Conservation (phyloP, 2,888 invertebrate genomes). For the Athalia rosae region DNA sequence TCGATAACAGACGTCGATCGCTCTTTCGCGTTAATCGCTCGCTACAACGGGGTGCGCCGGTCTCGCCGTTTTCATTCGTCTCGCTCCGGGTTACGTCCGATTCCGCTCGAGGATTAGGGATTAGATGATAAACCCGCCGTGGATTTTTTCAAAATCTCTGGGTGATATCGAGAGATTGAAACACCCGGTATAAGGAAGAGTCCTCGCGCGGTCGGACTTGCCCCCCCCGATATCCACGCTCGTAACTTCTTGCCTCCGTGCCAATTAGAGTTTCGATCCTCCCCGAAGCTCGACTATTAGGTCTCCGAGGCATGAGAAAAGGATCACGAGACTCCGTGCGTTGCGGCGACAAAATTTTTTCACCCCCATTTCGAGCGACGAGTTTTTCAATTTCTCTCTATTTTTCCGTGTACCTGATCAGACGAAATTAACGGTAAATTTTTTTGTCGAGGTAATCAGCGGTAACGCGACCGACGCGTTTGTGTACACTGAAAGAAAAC, state of each 20-base stretch:
- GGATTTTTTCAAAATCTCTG: no score
- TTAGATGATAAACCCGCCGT: no score
- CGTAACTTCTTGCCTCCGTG: neutral
- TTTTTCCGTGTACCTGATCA: neutral
- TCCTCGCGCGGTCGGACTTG: no score
- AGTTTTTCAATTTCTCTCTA: no score
- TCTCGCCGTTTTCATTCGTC: neutral
- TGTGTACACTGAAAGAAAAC: neutral
- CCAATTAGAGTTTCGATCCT: neutral
- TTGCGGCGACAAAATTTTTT: no score
- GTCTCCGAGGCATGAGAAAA: neutral
- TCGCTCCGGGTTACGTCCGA: neutral
- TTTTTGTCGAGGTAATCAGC: constrained; percentile 8
- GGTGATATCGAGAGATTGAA: no score
- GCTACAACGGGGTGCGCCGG: constrained; percentile 23
- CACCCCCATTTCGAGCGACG: no score
- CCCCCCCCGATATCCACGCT: no score
- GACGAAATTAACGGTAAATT: neutral
- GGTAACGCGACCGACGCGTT: constrained; percentile 3
- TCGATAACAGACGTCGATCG: constrained; percentile 42
- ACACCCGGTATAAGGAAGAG: no score
- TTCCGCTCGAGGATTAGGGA: no score
- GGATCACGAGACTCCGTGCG: neutral
- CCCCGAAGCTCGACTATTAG: neutral
- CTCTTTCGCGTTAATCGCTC: constrained; percentile 42